Base-by-base conservation (phyloP, 2,888 invertebrate species). In the Agrotis ipsilon region DNA sequence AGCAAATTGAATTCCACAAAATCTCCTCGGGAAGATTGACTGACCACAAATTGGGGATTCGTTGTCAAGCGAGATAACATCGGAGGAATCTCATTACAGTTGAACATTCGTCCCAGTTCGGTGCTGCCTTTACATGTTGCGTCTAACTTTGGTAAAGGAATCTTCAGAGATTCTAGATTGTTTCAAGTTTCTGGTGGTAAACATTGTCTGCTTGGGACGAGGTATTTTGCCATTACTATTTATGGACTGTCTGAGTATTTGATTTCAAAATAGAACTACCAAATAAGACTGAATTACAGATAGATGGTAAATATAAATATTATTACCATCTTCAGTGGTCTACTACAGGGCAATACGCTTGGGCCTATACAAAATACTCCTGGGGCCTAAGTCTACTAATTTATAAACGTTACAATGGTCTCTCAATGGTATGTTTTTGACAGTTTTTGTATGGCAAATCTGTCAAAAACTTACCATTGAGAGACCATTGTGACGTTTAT, bases 1-100 rank as follows among this genome's bases (percentile, higher is more conserved):
- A 92, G 91, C 92, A 95, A 95, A 96, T 95, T 94, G 94, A 94
- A 95, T 94, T 94, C 91, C 89, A 86, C 90, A 87, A 90, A 91
- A 92, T 92, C 91, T 92, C 87, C 86, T 82, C 78, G 80, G 80
- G 87, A 92, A 94, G 94, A 94, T 94, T 93, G 94, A 95, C 93
- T 94, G 94, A 96, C 95, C 95, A 92, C 96, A 96, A 94, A 95
- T 95, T 94, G 92, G 94, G 92, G 93, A 93, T 94, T 92, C 93
- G 92, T 93, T 94, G 95, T 95, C 94, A 94, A 91, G 92, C 90
- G 88, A 92, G 94, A 94, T 95, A 95, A 90, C 94, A 92, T 93
- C 92, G 90, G 87, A 91, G 92, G 94, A 96, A 96, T 96, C 96
- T 96, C 95, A 96, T 96, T 96, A 95, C 91, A 90, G 87, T 85